Conservation (phyloP, 2,888 invertebrate genomes). For the Brachyopa scutellaris region DNA sequence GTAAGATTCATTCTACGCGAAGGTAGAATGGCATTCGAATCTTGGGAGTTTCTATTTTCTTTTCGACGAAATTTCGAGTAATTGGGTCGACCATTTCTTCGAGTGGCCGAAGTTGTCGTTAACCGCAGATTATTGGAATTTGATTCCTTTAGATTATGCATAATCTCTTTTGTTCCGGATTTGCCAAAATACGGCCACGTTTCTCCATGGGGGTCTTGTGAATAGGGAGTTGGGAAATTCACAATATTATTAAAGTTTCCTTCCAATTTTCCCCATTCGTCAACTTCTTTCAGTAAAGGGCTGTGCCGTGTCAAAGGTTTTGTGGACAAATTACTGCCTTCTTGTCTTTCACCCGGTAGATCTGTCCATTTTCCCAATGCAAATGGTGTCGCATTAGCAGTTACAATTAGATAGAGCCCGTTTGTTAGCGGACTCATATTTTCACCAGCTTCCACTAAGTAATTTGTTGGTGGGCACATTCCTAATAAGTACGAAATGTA, state of each 20-base stretch:
- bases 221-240: conserved; percentile 74
- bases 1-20: conserved; percentile 78
- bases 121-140: background rate
- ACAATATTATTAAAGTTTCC: conserved; percentile 79
- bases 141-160: conserved; percentile 18
- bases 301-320: conserved; percentile 61
- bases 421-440: conserved; percentile 78
- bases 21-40: background rate
- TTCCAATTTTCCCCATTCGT: conserved; percentile 80
- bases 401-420: conserved; percentile 84
- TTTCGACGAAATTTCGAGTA: conserved; percentile 13
- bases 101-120: background rate
- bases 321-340: background rate
- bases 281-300: conserved; percentile 78
- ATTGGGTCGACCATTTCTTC: background rate
- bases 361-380: conserved; percentile 84
- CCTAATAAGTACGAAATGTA: conserved; percentile 84
- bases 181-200: conserved; percentile 79
- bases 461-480: conserved; percentile 83
- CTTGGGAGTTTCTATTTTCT: background rate
- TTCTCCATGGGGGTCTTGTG: conserved; percentile 76
- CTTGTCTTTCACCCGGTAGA: conserved; percentile 72
- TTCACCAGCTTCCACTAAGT: conserved; percentile 83
- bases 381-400: conserved; percentile 83
- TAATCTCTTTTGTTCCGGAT: conserved; percentile 55